Conservation (phyloP, 1,140 invertebrate species). For the Ridgeia piscesae region DNA sequence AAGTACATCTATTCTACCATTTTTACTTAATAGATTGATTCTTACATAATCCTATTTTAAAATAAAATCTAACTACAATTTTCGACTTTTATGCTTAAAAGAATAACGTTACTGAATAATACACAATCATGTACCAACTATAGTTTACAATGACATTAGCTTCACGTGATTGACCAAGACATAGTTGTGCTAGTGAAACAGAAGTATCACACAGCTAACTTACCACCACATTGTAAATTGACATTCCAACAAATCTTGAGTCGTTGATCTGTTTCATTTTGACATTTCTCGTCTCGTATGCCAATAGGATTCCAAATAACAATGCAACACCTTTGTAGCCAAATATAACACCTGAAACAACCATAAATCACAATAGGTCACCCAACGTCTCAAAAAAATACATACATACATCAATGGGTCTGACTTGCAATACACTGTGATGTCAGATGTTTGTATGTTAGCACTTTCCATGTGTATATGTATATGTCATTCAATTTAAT, state of each 20-base stretch:
- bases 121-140: neutral
- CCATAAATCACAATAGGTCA: neutral
- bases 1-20: too few relatives aligned
- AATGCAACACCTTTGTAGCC: conserved; percentile 95
- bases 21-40: too few relatives aligned
- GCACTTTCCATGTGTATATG: too few relatives aligned
- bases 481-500: too few relatives aligned
- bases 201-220: conserved; percentile 32
- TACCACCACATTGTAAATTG: conserved; percentile 97
- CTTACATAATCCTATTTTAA: too few relatives aligned
- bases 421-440: too few relatives aligned
- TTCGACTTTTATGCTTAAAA: neutral
- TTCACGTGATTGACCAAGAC: neutral
- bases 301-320: conserved; percentile 94
- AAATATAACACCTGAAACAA: conserved; percentile 80
- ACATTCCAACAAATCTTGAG: conserved; percentile 96
- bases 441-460: too few relatives aligned
- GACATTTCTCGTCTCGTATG: conserved; percentile 95
- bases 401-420: too few relatives aligned
- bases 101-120: neutral
- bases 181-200: neutral
- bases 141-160: neutral
- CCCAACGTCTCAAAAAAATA: too few relatives aligned
- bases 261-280: conserved; percentile 78
- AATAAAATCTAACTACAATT: too few relatives aligned